phyloP scores from a whole-genome alignment of 2,113 vertebrate genomes.

The Vidua macroura region DNA sequence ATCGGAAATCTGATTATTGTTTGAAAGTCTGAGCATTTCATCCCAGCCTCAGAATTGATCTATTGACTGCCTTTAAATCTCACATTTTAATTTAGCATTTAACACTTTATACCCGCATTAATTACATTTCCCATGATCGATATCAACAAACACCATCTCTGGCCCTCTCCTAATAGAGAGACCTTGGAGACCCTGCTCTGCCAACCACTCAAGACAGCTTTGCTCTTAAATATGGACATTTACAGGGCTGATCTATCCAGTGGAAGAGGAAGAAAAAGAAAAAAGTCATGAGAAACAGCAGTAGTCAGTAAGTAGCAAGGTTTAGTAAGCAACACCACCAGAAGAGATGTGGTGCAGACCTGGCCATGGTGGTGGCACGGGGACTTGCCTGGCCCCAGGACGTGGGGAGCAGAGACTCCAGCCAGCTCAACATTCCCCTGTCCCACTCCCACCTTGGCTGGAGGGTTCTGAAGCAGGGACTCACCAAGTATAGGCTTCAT shows the following conservation, averaged over 20 bases:
- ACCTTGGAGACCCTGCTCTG: background rate
- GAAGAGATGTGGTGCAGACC: background rate
- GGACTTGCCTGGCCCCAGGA: background rate
- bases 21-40: constrained; percentile 46
- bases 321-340: background rate
- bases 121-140: constrained; percentile 1
- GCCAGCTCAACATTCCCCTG: background rate
- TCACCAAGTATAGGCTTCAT: background rate
- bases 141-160: background rate
- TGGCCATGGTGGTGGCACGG: accelerated
- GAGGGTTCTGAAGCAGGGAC: background rate
- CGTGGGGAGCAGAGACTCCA: background rate
- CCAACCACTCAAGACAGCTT: background rate
- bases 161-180: background rate
- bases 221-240: background rate
- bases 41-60: constrained; percentile 34
- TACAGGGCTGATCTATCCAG: background rate
- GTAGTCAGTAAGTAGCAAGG: background rate
- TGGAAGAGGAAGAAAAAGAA: background rate
- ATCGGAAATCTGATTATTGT: constrained; percentile 58
- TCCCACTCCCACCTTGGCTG: background rate
- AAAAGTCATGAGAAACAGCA: background rate
- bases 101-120: constrained; percentile 11
- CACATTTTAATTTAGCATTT: constrained; percentile 43
- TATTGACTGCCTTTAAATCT: constrained; percentile 35